A percentile compares a stretch with the other conserved stretches of the same genome.
Conservation (phyloP, 2,113 vertebrate species). For the Osmerus eperlanus region DNA sequence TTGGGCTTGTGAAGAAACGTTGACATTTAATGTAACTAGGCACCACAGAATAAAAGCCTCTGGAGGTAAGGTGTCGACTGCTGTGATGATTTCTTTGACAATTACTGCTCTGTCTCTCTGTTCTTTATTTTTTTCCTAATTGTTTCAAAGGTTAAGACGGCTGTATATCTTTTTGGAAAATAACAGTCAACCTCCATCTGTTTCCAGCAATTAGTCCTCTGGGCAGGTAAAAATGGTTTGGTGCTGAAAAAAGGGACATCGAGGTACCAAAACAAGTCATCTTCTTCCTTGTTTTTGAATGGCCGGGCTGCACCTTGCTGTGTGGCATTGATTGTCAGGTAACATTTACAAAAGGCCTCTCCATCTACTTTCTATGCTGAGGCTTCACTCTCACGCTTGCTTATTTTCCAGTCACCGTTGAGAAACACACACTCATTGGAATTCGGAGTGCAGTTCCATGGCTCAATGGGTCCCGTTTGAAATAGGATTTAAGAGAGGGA, state of each 20-base stretch:
- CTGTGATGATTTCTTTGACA: neutral
- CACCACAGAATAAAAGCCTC: too few species aligned
- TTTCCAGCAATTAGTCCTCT: conserved; percentile 34
- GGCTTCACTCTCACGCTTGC: conserved; percentile 33
- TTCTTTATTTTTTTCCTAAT: conserved; percentile 30
- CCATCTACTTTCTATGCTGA: conserved; percentile 43
- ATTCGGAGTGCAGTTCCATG: conserved; percentile 58
- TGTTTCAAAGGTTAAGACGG: conserved; percentile 26
- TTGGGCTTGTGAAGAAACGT: conserved; percentile 14
- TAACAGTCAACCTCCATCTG: conserved; percentile 2
- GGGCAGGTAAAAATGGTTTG: neutral
- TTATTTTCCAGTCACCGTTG: conserved; percentile 24
- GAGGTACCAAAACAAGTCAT: conserved; percentile 44
- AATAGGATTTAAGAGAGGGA: conserved; percentile 47
- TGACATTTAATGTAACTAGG: too few species aligned
- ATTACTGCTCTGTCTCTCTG: conserved; percentile 2
- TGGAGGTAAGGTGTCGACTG: too few species aligned
- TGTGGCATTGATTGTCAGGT: conserved; percentile 59
- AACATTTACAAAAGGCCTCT: conserved; percentile 58
- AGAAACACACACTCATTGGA: conserved; percentile 69
- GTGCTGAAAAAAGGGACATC: conserved; percentile 24
- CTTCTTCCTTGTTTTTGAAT: conserved; percentile 42
- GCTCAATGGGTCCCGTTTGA: conserved; percentile 66
- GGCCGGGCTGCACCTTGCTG: neutral
- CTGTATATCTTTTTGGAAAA: conserved; percentile 14